Conservation (phyloP, 2,888 invertebrate species). For the Adelognathus sp. region DNA sequence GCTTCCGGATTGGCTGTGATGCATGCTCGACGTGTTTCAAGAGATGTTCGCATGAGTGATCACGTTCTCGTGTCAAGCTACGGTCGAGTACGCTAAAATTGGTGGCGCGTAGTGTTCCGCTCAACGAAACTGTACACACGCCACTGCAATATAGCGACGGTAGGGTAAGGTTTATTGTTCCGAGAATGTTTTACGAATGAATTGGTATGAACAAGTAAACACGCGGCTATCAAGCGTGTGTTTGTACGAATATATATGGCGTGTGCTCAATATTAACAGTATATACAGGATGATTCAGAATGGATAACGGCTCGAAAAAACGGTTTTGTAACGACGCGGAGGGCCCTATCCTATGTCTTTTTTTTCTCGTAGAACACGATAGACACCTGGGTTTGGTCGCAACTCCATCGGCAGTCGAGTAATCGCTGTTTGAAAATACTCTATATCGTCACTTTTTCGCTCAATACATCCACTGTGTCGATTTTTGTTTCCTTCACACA, state of each 20-base stretch:
- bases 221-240: background rate
- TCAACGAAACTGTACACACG: background rate
- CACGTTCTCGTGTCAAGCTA: background rate
- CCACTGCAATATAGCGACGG: background rate
- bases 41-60: background rate
- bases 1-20: background rate
- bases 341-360: too few species aligned
- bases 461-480: too few species aligned
- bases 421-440: too few species aligned
- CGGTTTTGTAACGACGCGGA: too few species aligned
- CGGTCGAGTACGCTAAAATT: background rate
- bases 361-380: too few species aligned
- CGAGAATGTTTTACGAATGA: background rate
- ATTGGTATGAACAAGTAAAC: background rate
- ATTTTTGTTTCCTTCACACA: too few species aligned
- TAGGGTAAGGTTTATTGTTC: background rate
- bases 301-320: too few species aligned
- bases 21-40: background rate
- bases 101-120: background rate
- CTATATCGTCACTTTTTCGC: too few species aligned
- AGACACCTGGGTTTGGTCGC: too few species aligned
- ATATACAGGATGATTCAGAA: too few species aligned
- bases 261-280: background rate
- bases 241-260: background rate
- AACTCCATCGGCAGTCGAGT: too few species aligned